These are phyloP conservation scores for Sus scrofa DNA, from an alignment of 2,113 vertebrate species.

Conservation along the genomic window DNA sequence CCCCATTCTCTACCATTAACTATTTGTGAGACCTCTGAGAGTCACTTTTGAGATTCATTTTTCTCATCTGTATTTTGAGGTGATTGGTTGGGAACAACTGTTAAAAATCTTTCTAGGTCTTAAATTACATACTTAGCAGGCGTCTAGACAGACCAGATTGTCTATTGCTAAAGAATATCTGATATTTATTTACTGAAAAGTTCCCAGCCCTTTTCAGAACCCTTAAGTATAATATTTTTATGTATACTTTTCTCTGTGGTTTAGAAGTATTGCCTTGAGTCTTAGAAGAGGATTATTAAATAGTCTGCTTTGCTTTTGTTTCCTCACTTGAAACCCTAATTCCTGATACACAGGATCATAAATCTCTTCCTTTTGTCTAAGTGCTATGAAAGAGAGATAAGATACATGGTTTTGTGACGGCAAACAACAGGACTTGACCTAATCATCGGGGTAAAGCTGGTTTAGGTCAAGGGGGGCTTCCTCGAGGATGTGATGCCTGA, in stretches of 20 bases:
- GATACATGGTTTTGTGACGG: not conserved
- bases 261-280: slow-evolving; percentile 44
- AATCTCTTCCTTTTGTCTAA: slow-evolving; percentile 45
- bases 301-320: not conserved
- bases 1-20: not conserved
- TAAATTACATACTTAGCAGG: not conserved
- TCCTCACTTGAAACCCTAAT: not conserved
- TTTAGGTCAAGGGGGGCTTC: not conserved
- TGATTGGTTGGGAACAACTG: not conserved
- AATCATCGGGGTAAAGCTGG: not conserved
- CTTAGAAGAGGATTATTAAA: slow-evolving; percentile 23
- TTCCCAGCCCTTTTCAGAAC: not conserved
- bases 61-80: not conserved
- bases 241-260: not conserved
- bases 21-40: not conserved
- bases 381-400: not conserved
- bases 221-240: not conserved
- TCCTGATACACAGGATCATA: slow-evolving; percentile 26
- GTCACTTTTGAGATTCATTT: not conserved
- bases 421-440: not conserved
- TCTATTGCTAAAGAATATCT: not conserved
- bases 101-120: not conserved
- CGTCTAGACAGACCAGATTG: not conserved
- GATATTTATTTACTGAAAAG: not conserved
- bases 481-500: not conserved